phyloP scores from a whole-genome alignment of 30 jellyfish, hydroid and myxozoan species.

The Nemopilema nomurai region DNA sequence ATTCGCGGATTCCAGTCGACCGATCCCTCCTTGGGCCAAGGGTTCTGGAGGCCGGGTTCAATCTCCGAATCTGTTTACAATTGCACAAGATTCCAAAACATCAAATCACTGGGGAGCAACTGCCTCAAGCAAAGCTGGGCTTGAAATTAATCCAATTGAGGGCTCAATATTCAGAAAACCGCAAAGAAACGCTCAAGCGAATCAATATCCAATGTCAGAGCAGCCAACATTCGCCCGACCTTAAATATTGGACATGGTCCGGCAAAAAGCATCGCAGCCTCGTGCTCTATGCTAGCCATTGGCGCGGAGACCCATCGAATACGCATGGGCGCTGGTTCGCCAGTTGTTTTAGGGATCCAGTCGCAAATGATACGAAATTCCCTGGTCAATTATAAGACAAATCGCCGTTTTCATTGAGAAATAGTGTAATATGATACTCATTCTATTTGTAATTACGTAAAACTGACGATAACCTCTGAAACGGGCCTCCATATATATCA shows the following conservation, averaged over 20 bases:
- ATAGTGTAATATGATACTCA: background rate
- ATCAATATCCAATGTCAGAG: constrained; percentile 2
- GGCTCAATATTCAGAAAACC: constrained; percentile 5
- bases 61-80: background rate
- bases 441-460: background rate
- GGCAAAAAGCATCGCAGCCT: background rate
- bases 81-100: background rate
- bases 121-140: constrained; percentile 20
- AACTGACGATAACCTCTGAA: too few species aligned
- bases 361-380: too few species aligned
- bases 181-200: constrained; percentile 5
- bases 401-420: background rate
- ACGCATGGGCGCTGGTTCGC: too few species aligned
- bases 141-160: constrained; percentile 25
- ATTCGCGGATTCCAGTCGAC: too few species aligned
- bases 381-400: too few species aligned
- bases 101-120: background rate
- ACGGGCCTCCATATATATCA: too few species aligned
- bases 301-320: too few species aligned
- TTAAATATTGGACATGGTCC: background rate
- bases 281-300: background rate
- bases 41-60: background rate
- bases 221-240: background rate
- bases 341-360: too few species aligned
- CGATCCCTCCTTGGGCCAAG: too few species aligned